Percentiles rank a stretch among this genome's conserved stretches.
phyloP scores from a whole-genome alignment of 2,888 invertebrate genomes.

The Antheraea assamensis region DNA sequence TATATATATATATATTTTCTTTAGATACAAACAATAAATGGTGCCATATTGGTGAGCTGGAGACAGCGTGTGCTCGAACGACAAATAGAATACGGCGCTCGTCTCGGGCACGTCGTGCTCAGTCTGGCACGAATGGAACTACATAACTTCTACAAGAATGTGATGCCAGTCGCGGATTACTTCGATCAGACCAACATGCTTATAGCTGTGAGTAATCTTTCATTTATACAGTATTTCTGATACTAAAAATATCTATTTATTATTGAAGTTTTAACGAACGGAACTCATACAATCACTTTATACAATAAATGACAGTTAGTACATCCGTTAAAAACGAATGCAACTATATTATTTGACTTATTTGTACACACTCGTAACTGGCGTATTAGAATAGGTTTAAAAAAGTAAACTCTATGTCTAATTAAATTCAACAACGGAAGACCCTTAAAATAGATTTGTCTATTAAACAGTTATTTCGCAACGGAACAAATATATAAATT shows the following conservation, averaged over 20 bases:
- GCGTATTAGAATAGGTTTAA: too few species aligned
- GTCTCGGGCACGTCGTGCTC: slow-evolving; percentile 91
- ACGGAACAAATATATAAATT: slow-evolving; percentile 28
- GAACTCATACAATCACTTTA: too few species aligned
- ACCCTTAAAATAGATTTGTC: too few species aligned
- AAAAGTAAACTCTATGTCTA: too few species aligned
- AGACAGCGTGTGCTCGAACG: slow-evolving; percentile 92
- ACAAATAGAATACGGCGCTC: slow-evolving; percentile 95
- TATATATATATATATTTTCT: not conserved
- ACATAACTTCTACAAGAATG: slow-evolving; percentile 92
- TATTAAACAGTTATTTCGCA: not conserved
- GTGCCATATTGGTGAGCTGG: slow-evolving; percentile 93
- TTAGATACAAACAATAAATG: slow-evolving; percentile 94
- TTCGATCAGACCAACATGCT: slow-evolving; percentile 92
- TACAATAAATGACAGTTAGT: too few species aligned
- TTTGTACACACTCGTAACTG: too few species aligned
- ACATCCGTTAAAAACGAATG: too few species aligned
- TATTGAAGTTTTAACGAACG: too few species aligned
- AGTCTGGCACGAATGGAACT: slow-evolving; percentile 94
- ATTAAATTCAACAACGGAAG: too few species aligned
- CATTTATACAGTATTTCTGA: not conserved
- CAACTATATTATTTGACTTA: too few species aligned
- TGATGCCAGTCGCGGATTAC: slow-evolving; percentile 95
- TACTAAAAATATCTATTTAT: not conserved
- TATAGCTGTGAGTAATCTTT: slow-evolving; percentile 62